A percentile compares a stretch with the other conserved stretches of the same genome.
phyloP scores from a whole-genome alignment of 2,888 invertebrate species.

The Epistrophe eligans region DNA sequence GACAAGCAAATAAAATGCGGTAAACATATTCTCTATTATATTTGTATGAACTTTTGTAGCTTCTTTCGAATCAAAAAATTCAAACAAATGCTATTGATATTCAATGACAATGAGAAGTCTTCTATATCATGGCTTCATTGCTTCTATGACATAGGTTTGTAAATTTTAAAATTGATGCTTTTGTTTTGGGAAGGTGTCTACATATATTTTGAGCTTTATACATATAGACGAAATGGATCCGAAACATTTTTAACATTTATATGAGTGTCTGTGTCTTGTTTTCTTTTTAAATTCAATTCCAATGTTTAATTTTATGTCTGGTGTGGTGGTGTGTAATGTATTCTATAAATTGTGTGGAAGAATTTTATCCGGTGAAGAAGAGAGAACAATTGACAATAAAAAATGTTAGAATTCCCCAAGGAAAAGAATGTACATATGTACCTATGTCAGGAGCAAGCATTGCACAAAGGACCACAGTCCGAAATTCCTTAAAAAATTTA shows the following conservation, averaged over 20 bases:
- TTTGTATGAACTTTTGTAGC: background rate
- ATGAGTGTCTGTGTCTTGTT: too few relatives aligned
- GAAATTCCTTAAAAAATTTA: too few relatives aligned
- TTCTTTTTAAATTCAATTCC: background rate
- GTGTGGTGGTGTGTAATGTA: background rate
- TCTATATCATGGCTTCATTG: background rate
- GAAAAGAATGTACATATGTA: too few relatives aligned
- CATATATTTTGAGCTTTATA: background rate
- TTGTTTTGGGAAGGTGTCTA: background rate
- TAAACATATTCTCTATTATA: background rate
- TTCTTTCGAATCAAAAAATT: background rate
- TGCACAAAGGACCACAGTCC: too few relatives aligned
- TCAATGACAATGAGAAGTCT: slow-evolving; percentile 29
- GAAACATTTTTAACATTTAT: background rate
- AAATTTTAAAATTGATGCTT: background rate
- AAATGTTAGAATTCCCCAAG: too few relatives aligned
- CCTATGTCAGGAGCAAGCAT: too few relatives aligned
- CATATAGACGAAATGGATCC: background rate
- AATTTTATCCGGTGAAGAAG: too few relatives aligned
- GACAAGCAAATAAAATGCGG: background rate
- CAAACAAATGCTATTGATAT: background rate
- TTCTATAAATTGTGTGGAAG: background rate
- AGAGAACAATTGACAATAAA: too few relatives aligned
- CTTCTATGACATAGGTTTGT: background rate
- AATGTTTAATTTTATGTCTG: background rate